phyloP scores from a whole-genome alignment of 2,797 vertebrate species.

The Dendrocincla tyrannina region DNA sequence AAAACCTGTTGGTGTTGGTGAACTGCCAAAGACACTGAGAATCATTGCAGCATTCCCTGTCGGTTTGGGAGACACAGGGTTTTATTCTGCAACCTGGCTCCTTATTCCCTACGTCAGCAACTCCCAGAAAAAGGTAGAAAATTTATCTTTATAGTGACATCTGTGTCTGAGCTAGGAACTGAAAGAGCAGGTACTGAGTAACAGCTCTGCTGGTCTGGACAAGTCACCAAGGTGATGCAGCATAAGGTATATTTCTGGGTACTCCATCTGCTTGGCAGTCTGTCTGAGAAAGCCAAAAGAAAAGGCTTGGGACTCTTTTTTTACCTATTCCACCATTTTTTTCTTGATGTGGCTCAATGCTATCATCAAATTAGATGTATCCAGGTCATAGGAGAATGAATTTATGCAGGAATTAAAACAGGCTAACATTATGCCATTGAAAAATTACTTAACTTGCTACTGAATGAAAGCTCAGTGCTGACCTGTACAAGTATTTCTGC shows the following conservation, averaged over 20 bases:
- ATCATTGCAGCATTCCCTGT: neutral
- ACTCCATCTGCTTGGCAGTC: neutral
- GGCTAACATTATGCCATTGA: neutral
- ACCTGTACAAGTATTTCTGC: constrained; percentile 22
- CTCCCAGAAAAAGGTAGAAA: neutral
- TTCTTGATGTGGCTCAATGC: neutral
- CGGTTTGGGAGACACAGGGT: neutral
- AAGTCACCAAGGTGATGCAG: neutral
- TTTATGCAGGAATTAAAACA: constrained; percentile 31
- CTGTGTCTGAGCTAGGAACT: neutral
- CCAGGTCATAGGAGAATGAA: neutral
- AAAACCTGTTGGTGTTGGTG: neutral
- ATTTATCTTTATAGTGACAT: neutral
- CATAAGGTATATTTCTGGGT: neutral
- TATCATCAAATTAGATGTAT: neutral
- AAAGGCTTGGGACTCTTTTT: neutral
- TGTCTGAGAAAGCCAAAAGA: neutral
- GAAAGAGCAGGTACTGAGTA: neutral
- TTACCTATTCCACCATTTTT: neutral
- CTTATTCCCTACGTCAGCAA: neutral
- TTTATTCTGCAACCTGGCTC: neutral
- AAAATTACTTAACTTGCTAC: constrained; percentile 5
- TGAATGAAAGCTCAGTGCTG: constrained; percentile 22
- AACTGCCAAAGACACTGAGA: neutral
- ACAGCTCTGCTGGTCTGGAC: neutral